Base-by-base conservation (phyloP, 2,888 invertebrate genomes). In the Rhyacophila evoluta region DNA sequence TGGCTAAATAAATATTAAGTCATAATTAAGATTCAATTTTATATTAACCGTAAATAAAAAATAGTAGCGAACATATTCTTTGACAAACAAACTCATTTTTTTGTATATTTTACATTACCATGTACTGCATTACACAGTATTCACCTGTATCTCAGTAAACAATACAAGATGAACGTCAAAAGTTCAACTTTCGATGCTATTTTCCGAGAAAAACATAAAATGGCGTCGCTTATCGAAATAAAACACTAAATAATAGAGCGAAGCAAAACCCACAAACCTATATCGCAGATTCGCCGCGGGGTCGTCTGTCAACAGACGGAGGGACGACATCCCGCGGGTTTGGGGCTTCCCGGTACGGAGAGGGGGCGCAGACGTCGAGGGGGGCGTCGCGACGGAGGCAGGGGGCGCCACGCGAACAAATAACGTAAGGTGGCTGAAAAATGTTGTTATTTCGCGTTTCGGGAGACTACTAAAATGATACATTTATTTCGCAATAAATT, bases 251-350 rank as follows among this genome's bases (percentile, higher is more conserved):
- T 55, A 55, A 25, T 55, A 55, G 55, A 19, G 15, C 6, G 25
- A 55, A 55, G 25, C 55, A 55, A 55, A 55, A 55, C 55, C 55
- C 55, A 55, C 55, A 55, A 55, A 55, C 55, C 55, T 55, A 55
- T 55, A 55, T 55, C 55, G 55, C 8, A 55, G 55, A 55, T 55
- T 55, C 25, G 10, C 8, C 55, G 55, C 55, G 55, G 19, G 55
- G 55, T 25, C 19, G 55, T 55, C 55, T 55, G 55, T 55, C 55
- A 55, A 55, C 55, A 55, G 55, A 55, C 55, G 19, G 15, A 19
- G 55, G 41, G 55, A 19, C 19, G 55, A 55, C 55, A 55, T 8
- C 6, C 15, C 25, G 15, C 5, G 41, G 55, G 15, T 55, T 25
- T 15, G 55, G 55, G 25, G 25, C 55, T 55, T 55, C 55, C 55